A percentile compares a stretch with the other conserved stretches of the same genome.
Evolutionary conservation across 2,113 vertebrate genomes (phyloP).

Genomic region (Petrocephalus microphthalmus): DNA sequence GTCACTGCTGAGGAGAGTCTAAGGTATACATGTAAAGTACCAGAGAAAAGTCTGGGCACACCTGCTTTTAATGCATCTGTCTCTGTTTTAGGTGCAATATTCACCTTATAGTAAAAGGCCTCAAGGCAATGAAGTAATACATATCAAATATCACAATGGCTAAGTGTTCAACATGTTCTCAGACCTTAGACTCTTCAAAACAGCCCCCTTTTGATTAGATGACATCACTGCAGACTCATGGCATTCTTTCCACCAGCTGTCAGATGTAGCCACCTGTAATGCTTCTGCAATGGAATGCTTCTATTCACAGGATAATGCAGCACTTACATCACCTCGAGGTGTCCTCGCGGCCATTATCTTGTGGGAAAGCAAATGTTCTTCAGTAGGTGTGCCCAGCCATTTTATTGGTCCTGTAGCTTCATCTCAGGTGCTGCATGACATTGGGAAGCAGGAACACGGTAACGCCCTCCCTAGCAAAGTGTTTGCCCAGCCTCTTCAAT

Average conservation of each 20-base stretch:
- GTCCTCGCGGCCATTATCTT: background rate
- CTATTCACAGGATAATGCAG: background rate
- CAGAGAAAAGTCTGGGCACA: background rate
- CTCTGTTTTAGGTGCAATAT: background rate
- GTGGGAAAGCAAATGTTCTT: background rate
- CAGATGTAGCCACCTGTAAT: no score
- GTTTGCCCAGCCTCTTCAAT: no score
- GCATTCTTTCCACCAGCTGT: no score
- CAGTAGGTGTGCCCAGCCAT: background rate
- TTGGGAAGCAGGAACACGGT: background rate
- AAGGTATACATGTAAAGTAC: background rate
- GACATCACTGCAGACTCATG: background rate
- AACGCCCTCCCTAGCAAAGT: background rate
- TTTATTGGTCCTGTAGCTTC: background rate
- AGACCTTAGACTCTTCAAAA: background rate
- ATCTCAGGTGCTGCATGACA: background rate
- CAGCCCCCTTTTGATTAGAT: background rate
- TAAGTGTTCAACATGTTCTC: background rate
- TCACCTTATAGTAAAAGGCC: background rate
- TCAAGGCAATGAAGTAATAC: background rate
- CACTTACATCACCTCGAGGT: background rate
- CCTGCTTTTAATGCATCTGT: background rate
- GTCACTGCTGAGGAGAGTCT: background rate
- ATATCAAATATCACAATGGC: background rate
- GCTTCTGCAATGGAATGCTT: no score